phyloP scores from a whole-genome alignment of 1,140 invertebrate species.

The Brachystomella parvula region DNA sequence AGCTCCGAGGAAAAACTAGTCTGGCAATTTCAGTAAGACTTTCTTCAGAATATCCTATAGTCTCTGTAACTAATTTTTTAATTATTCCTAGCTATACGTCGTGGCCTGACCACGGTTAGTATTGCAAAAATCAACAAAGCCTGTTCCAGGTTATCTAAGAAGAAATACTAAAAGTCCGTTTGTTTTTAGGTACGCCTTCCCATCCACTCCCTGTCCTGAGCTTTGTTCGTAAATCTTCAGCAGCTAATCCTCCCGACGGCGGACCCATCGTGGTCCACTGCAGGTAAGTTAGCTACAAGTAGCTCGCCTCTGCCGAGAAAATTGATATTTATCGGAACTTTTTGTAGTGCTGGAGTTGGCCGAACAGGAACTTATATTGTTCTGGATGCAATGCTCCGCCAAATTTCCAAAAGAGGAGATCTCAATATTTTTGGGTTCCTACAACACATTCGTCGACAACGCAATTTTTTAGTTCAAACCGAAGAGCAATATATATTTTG shows the following conservation, averaged over 20 bases:
- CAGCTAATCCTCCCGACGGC: slow-evolving; percentile 71
- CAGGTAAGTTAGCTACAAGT: slow-evolving; percentile 55
- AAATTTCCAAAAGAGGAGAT: slow-evolving; percentile 75
- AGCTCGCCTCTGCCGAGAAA: not conserved
- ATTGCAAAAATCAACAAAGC: too few species aligned
- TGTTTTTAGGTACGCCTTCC: slow-evolving; percentile 75
- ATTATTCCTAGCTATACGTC: too few species aligned
- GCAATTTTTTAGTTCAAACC: slow-evolving; percentile 75
- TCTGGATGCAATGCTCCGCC: slow-evolving; percentile 89
- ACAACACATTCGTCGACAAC: slow-evolving; percentile 77
- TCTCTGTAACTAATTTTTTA: too few species aligned
- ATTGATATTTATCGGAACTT: not conserved
- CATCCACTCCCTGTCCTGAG: slow-evolving; percentile 90
- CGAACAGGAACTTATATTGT: slow-evolving; percentile 94
- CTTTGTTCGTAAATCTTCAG: slow-evolving; percentile 83
- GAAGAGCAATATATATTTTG: slow-evolving; percentile 96
- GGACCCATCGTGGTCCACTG: slow-evolving; percentile 94
- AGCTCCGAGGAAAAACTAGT: slow-evolving; percentile 66
- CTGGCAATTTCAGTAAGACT: slow-evolving; percentile 93
- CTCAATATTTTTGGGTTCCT: slow-evolving; percentile 88
- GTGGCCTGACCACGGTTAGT: slow-evolving; percentile 95
- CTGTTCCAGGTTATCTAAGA: not conserved
- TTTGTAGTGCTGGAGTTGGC: slow-evolving; percentile 86
- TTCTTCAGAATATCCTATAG: too few species aligned
- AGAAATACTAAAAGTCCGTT: not conserved